phyloP scores from a whole-genome alignment of 2,797 vertebrate species.

The Anguilla obscura region DNA sequence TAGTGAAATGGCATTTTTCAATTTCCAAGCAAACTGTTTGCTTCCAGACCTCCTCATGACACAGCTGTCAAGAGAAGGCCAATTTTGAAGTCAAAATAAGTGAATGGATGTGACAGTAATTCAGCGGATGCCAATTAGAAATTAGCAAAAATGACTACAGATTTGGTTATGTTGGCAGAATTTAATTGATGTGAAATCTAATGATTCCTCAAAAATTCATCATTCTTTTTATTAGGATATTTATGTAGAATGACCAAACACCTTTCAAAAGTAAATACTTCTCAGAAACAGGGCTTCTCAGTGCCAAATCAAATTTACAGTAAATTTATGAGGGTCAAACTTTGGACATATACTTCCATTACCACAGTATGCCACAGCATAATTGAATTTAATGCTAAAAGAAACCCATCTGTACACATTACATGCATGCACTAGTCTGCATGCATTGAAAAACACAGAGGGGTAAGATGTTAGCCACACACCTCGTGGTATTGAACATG shows the following conservation, averaged over 20 bases:
- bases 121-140: background rate
- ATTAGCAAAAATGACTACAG: background rate
- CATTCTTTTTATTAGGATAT: background rate
- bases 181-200: background rate
- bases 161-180: background rate
- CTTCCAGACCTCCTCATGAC: background rate
- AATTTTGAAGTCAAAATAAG: background rate
- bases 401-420: background rate
- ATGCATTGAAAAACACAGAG: slow-evolving; percentile 6
- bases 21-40: background rate
- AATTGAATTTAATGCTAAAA: background rate
- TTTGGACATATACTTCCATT: background rate
- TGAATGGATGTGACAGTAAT: background rate
- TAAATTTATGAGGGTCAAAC: background rate
- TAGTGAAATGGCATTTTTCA: slow-evolving; percentile 4
- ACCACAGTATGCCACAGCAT: background rate
- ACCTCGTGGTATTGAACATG: slow-evolving; percentile 38
- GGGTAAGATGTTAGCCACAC: background rate
- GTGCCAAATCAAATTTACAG: background rate
- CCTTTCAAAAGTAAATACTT: background rate
- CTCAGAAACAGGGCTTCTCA: slow-evolving; percentile 2
- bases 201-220: background rate
- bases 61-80: background rate
- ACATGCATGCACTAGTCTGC: background rate
- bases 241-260: background rate